Percentiles rank a stretch among this genome's conserved stretches.
These are phyloP conservation scores for Plutella xylostella DNA, from an alignment of 2,888 invertebrate genomes.

Conservation along the genomic window DNA sequence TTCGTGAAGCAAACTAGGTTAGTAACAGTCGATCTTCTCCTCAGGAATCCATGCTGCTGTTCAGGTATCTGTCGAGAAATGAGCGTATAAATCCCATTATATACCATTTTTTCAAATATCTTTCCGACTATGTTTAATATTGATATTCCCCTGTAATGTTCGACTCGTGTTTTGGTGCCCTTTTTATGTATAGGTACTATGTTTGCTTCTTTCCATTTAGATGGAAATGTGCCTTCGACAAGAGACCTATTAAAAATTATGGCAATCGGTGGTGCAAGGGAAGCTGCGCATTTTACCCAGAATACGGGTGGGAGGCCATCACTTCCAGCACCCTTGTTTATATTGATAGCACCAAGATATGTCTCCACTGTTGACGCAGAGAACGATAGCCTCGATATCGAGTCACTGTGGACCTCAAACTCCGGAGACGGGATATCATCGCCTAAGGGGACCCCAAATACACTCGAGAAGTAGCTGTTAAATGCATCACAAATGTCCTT, in stretches of 20 bases:
- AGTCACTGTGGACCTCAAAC: background rate
- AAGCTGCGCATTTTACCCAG: too few species aligned
- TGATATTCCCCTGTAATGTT: background rate
- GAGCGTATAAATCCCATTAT: background rate
- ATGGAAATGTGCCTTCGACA: background rate
- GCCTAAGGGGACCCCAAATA: too few species aligned
- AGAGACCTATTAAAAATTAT: conserved; percentile 25
- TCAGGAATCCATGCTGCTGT: conserved; percentile 28
- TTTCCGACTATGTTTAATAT: background rate
- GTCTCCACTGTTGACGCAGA: too few species aligned
- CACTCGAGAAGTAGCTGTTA: background rate
- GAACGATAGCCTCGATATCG: too few species aligned
- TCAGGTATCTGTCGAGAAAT: conserved; percentile 31
- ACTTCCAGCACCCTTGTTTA: too few species aligned
- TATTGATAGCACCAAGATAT: too few species aligned
- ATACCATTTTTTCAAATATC: background rate
- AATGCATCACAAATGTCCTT: background rate
- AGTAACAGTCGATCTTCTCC: background rate
- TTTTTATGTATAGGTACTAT: conserved; percentile 3
- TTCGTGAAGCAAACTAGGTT: too few species aligned
- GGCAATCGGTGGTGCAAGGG: too few species aligned
- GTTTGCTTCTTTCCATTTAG: background rate
- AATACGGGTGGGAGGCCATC: too few species aligned
- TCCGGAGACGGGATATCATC: background rate
- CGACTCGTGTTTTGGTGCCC: background rate